phyloP scores from a whole-genome alignment of 2,888 invertebrate genomes.

The Bombylius discolor region DNA sequence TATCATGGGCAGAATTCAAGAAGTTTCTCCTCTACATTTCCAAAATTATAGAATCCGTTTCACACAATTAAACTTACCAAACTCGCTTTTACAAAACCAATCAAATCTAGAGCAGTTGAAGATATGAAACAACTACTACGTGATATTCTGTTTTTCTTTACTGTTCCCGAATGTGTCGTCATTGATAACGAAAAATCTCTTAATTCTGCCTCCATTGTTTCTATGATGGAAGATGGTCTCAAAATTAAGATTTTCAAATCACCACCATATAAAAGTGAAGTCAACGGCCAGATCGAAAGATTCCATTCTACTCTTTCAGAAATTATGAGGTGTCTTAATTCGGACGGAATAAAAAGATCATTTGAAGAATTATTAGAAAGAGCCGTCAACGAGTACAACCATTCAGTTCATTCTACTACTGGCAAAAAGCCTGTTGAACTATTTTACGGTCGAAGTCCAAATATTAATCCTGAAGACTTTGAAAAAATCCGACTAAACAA shows the following conservation, averaged over 20 bases:
- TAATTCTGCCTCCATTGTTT: slow-evolving; percentile 5
- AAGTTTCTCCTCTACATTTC: slow-evolving; percentile 9
- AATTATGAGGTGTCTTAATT: slow-evolving; percentile 14
- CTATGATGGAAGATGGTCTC: slow-evolving; percentile 13
- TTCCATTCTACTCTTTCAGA: slow-evolving; percentile 15
- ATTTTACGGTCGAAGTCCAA: slow-evolving; percentile 10
- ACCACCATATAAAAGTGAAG: slow-evolving; percentile 12
- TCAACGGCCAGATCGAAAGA: slow-evolving; percentile 11
- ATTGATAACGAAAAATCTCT: too few relatives aligned
- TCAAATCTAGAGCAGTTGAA: too few relatives aligned
- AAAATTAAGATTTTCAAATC: slow-evolving; percentile 12
- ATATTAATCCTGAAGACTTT: slow-evolving; percentile 9
- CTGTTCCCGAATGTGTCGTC: too few relatives aligned
- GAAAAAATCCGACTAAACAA: slow-evolving; percentile 9
- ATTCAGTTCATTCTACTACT: slow-evolving; percentile 11
- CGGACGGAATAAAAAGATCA: slow-evolving; percentile 2
- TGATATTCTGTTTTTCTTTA: too few relatives aligned
- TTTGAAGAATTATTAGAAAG: slow-evolving; percentile 12
- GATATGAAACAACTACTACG: too few relatives aligned
- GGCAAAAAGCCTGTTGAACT: slow-evolving; percentile 12
- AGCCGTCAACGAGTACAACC: too few relatives aligned
- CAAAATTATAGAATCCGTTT: slow-evolving; percentile 6
- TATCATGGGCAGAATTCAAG: slow-evolving; percentile 8
- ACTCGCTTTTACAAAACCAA: too few relatives aligned
- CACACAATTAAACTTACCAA: too few relatives aligned